Evolutionary conservation across 2,888 invertebrate genomes (phyloP), one percentile per base, ranked within the genome.

Genomic region (Podabrus alpinus): DNA sequence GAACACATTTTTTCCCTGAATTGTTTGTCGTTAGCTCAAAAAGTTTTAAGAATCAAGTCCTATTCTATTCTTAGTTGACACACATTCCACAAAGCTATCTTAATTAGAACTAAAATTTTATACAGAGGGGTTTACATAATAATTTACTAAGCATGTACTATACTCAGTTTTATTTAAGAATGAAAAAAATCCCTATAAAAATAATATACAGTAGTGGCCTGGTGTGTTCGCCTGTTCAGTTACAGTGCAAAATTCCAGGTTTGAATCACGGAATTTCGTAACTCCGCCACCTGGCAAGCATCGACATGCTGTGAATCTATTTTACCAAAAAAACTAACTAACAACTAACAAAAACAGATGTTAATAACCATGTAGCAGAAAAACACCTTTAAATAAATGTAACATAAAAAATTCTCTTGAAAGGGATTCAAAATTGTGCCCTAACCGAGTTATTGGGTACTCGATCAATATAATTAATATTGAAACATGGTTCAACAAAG

Each of bases 1-100:
- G 80, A 81, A 81, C 80, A 80, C 79, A 78, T 69, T 78, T 79
- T 78, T 77, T 79, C 79, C 79, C 79, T 78, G 79, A 79, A 74
- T 76, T 71, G 70, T 72, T 73, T 66, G 62, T 61, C 15, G 25
- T 64, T 72, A 68, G 75, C 76, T 73, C 73, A 74, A 78, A 69
- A 72, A 72, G 72, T 76, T 76, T 71, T 73, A 29, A 61, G 66
- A 73, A 45, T 45, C 45, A 45, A 45, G n/a, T 45, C 45, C 45
- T 45, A 45, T 45, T 45, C 45, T 45, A 45, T 45, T 45, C 45
- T 45, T 45, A 45, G 45, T 45, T 45, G 45, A 45, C 45, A 45
- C 45, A 45, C 45, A 45, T 45, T 45, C 45, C 45, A 45, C 45
- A 45, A 45, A 45, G 45, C 45, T 45, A 45, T 45, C 45, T 45